Evolutionary conservation across 92 coral and sea anemone genomes (phyloP).

Genomic region (Epizoanthus scotinus): DNA sequence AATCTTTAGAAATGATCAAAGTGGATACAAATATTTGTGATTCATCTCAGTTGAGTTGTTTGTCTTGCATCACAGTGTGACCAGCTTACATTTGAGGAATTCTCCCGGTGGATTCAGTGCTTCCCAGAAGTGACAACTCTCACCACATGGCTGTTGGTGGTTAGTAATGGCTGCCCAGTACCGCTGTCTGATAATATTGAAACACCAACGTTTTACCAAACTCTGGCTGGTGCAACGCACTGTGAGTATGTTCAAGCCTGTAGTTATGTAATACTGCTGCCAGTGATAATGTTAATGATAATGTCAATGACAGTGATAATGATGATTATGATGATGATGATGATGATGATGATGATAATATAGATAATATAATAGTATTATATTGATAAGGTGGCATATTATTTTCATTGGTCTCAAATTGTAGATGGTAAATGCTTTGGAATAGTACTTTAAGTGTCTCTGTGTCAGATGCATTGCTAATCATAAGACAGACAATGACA

Average conservation of each 20-base stretch:
- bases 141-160: conserved; percentile 86
- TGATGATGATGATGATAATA: neutral
- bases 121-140: conserved; percentile 86
- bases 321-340: neutral
- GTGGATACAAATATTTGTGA: neutral
- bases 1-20: neutral
- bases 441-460: too few relatives aligned
- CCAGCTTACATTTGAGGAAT: conserved; percentile 80
- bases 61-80: conserved; percentile 58
- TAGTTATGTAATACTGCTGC: neutral
- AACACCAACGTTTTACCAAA: conserved; percentile 97
- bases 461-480: too few relatives aligned
- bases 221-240: conserved; percentile 92
- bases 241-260: conserved; percentile 66
- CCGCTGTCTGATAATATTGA: conserved; percentile 93
- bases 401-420: too few relatives aligned
- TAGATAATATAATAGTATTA: neutral
- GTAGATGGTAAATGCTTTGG: too few relatives aligned
- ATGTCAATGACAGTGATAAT: too few relatives aligned
- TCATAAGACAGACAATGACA: too few relatives aligned
- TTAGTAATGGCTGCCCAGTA: conserved; percentile 89
- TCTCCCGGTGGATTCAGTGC: conserved; percentile 73
- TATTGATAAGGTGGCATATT: neutral
- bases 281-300: neutral
- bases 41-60: neutral